Evolutionary conservation across 2,888 invertebrate species (phyloP).

Genomic region (Boloria euphrosyne): DNA sequence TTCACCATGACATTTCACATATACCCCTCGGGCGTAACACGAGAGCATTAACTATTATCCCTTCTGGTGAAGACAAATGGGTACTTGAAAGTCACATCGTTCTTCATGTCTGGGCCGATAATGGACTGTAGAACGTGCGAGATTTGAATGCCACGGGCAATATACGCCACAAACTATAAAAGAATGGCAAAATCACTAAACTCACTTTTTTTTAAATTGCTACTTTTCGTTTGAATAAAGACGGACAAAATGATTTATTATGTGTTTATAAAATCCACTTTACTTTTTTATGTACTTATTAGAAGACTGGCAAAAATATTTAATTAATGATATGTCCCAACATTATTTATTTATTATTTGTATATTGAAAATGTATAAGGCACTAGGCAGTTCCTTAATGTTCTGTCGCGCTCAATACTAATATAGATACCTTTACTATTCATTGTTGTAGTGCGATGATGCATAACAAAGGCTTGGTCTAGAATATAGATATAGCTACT

Average conservation of each 20-base stretch:
- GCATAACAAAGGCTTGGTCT: conserved; percentile 51
- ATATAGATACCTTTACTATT: too few species aligned
- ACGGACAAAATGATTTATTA: too few species aligned
- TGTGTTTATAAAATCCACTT: too few species aligned
- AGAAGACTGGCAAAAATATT: neutral
- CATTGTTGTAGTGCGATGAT: conserved; percentile 41
- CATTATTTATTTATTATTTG: too few species aligned
- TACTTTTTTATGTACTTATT: too few species aligned
- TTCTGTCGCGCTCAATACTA: too few species aligned
- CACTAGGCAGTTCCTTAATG: too few species aligned
- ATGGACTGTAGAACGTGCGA: conserved; percentile 32
- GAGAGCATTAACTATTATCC: conserved; percentile 25
- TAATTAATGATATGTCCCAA: too few species aligned
- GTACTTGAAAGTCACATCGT: conserved; percentile 45
- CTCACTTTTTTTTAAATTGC: too few species aligned
- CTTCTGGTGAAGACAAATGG: conserved; percentile 47
- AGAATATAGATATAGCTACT: conserved; percentile 47
- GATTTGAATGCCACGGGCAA: conserved; percentile 12
- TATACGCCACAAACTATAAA: neutral
- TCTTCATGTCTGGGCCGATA: conserved; percentile 43
- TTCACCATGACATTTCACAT: conserved; percentile 14
- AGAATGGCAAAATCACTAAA: neutral
- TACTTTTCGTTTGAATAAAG: neutral
- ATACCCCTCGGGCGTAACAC: conserved; percentile 11
- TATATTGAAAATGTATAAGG: neutral